These are phyloP conservation scores for Tineola bisselliella DNA, from an alignment of 2,888 invertebrate genomes.

Conservation along the genomic window DNA sequence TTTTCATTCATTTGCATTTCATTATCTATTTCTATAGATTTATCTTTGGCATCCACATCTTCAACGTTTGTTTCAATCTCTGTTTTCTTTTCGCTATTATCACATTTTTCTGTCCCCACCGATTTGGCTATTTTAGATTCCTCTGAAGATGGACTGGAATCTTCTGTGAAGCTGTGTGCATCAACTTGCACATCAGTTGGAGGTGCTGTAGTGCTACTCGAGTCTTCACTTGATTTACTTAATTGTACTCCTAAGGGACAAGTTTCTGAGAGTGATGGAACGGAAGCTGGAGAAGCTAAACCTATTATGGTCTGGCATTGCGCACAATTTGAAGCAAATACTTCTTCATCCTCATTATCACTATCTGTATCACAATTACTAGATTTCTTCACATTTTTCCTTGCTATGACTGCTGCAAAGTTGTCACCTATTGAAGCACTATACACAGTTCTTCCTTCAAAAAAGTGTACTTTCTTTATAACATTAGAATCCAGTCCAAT, in stretches of 20 bases:
- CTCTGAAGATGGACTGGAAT: slow-evolving; percentile 67
- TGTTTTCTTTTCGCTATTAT: slow-evolving; percentile 19
- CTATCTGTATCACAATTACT: slow-evolving; percentile 69
- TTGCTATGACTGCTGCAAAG: slow-evolving; percentile 79
- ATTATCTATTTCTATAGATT: slow-evolving; percentile 31
- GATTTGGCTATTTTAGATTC: slow-evolving; percentile 57
- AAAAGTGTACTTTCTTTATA: slow-evolving; percentile 74
- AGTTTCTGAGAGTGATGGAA: slow-evolving; percentile 71
- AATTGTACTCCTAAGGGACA: slow-evolving; percentile 71
- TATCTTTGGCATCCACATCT: slow-evolving; percentile 22
- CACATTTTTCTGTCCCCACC: slow-evolving; percentile 30
- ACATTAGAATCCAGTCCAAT: slow-evolving; percentile 68
- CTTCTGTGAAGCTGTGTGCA: slow-evolving; percentile 64
- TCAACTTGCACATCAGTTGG: slow-evolving; percentile 66
- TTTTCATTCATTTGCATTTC: slow-evolving; percentile 47
- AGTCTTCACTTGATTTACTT: slow-evolving; percentile 69
- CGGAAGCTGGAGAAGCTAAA: slow-evolving; percentile 66
- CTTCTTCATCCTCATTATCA: slow-evolving; percentile 70
- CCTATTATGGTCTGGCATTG: slow-evolving; percentile 70
- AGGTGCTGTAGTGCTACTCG: slow-evolving; percentile 68
- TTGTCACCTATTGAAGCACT: slow-evolving; percentile 79
- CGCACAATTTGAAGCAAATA: slow-evolving; percentile 73
- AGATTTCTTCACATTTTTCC: slow-evolving; percentile 64
- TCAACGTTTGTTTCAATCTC: slow-evolving; percentile 16
- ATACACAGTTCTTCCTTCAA: slow-evolving; percentile 74